Base-by-base conservation (phyloP, 2,888 invertebrate species). In the Ophion ventricosus region DNA sequence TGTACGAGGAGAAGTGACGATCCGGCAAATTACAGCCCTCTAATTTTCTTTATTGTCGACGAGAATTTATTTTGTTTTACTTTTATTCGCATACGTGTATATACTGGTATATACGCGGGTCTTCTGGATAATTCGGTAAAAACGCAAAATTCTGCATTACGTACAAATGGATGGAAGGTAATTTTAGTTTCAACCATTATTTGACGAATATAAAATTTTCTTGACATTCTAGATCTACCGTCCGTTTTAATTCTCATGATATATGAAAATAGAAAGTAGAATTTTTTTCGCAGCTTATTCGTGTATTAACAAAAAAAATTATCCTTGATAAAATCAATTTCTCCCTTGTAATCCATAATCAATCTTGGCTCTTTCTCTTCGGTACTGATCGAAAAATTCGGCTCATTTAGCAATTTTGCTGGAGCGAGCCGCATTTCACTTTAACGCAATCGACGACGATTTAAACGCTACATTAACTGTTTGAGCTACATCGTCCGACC, bases 401-500 rank as follows among this genome's bases (percentile, higher is more conserved):
- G n/a, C 26, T 43, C 76, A 83, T 83, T 83, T 72, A 61, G 25
- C 83, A 66, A 83, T 80, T 76, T 76, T 56, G 20, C 40, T 70
- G 29, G 23, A 43, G 49, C 49, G 14, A 35, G 8, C 54, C 56
- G n/a, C 57, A 43, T 72, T 35, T 49, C 57, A 43, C 20, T 35
- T 14, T 23, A 59, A 23, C 17, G 49, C 59, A 67, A 56, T 75
- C 63, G 40, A 43, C 40, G 35, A 40, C 7, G 59, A 20, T 43
- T 72, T 49, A 64, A 35, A 69, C 35, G 54, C 64, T 25, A 14
- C 59, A 72, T 76, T 76, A 76, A 66, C 72, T 67, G 49, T 63
- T 73, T 4, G 25, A 70, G 66, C 73, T 73, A 77, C 75, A 82
- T 73, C 59, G 82, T 77, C 72, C 73, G 59, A 43, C 54, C 66